A percentile compares a stretch with the other conserved stretches of the same genome.
These are phyloP conservation scores for Latheticus oryzae DNA, from an alignment of 2,888 invertebrate genomes.

Conservation along the genomic window DNA sequence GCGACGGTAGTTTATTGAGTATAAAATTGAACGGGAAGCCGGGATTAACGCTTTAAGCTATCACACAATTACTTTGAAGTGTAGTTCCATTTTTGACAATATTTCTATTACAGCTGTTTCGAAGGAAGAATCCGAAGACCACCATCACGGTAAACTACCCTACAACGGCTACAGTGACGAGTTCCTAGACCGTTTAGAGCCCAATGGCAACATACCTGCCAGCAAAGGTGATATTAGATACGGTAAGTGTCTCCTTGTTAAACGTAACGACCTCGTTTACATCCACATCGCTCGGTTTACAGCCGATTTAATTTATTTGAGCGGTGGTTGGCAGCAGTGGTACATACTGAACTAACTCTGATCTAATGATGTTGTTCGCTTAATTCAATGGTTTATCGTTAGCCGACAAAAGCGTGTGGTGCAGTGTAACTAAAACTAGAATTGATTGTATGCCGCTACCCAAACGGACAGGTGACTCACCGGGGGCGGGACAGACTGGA, in stretches of 20 bases:
- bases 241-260: constrained; percentile 66
- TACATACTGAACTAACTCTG: constrained; percentile 27
- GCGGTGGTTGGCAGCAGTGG: background rate
- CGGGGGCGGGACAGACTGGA: constrained; percentile 17
- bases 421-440: background rate
- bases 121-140: constrained; percentile 88
- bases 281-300: constrained; percentile 20
- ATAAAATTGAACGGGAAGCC: too few species aligned
- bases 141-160: constrained; percentile 76
- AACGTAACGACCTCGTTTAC: constrained; percentile 31
- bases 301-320: constrained; percentile 34
- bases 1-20: constrained; percentile 9
- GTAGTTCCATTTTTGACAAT: background rate
- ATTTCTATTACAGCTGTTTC: constrained; percentile 81
- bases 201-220: constrained; percentile 91
- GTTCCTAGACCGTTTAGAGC: constrained; percentile 92
- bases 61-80: too few species aligned
- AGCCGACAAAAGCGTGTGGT: too few species aligned
- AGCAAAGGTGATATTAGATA: constrained; percentile 83
- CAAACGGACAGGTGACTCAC: constrained; percentile 18
- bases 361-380: constrained; percentile 31
- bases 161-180: constrained; percentile 95
- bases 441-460: constrained; percentile 2
- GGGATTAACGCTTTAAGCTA: too few species aligned
- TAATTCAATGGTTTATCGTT: constrained; percentile 14